Evolutionary conservation across 2,888 invertebrate genomes (phyloP), one percentile per base, ranked within the genome.

Genomic region (Branchellion lobata): DNA sequence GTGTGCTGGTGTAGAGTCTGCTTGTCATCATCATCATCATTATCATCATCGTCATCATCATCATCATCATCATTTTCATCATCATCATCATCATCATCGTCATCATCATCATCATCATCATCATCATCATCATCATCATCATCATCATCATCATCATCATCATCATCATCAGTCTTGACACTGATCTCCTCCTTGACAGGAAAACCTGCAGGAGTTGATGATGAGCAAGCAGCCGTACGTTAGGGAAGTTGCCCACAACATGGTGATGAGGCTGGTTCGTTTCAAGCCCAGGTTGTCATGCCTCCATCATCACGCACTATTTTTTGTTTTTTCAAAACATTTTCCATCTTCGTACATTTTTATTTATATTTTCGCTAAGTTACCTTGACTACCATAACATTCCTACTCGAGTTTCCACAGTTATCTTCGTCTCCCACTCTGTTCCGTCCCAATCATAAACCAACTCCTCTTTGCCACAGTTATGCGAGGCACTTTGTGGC

Each of bases 221-320:
- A 88, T 90, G 83, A 92, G 92, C 8, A 88, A 89, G 76, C 90
- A 91, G 83, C 88, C 90, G 78, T 88, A 90, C 82, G 90, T 93
- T 80, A 90, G 96, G 51, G 89, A 90, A 78, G 89, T 92, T 78
- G 92, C 94, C 21, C 92, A 94, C 84, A 89, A 91, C 76, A 89
- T 94, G 76, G 90, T 95, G 14, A 90, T 92, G 65, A 89, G 92
- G 81, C 91, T 92, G 84, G 87, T 93, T 34, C 91, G 92, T 83
- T 90, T 92, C 84, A 91, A 91, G 85, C 92, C 92, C 21, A 87
- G 84, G 86, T 87, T 81, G 83, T 84, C 71, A 31, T 27, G 33
- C 18, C 72, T 24, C 3, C 27, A 65, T 21, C 27, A 21, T 11
- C 51, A 18, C 11, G 14, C 51, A 21, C 51, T 51, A 21, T 21